Conservation (phyloP, 2,888 invertebrate genomes). For the Hoplodrina ambigua region DNA sequence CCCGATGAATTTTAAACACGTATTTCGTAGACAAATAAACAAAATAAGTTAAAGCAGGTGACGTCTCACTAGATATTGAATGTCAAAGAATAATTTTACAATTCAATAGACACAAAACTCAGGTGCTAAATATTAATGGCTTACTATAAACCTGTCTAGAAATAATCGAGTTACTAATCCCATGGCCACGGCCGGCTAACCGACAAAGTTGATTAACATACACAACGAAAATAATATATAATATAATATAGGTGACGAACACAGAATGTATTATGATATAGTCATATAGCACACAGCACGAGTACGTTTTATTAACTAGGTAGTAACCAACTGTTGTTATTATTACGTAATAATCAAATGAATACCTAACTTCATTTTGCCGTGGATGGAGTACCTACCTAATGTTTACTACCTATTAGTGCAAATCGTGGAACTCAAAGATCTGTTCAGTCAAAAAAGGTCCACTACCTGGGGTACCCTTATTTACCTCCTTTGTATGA, state of each 20-base stretch:
- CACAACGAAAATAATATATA: constrained; percentile 34
- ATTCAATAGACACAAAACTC: constrained; percentile 28
- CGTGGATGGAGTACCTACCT: too few species aligned
- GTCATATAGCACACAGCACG: too few species aligned
- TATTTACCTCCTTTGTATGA: not conserved
- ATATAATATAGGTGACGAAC: constrained; percentile 10
- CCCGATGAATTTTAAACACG: constrained; percentile 20
- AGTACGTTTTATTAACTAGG: constrained; percentile 4
- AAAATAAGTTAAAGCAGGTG: constrained; percentile 11
- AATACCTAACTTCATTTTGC: not conserved
- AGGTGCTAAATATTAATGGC: constrained; percentile 51
- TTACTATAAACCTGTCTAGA: constrained; percentile 44
- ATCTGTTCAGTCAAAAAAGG: not conserved
- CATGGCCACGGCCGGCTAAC: constrained; percentile 38
- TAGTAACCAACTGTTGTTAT: not conserved
- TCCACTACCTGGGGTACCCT: not conserved
- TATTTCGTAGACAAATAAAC: constrained; percentile 2
- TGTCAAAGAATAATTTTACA: constrained; percentile 39
- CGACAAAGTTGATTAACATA: constrained; percentile 38
- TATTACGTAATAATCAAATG: constrained; percentile 7
- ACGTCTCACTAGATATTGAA: constrained; percentile 13
- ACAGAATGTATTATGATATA: not conserved
- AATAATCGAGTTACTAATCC: constrained; percentile 28
- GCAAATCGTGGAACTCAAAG: not conserved
- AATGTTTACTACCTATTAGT: too few species aligned